Evolutionary conservation across 2,888 invertebrate species (phyloP).

Genomic region (Subacronicta megacephala): DNA sequence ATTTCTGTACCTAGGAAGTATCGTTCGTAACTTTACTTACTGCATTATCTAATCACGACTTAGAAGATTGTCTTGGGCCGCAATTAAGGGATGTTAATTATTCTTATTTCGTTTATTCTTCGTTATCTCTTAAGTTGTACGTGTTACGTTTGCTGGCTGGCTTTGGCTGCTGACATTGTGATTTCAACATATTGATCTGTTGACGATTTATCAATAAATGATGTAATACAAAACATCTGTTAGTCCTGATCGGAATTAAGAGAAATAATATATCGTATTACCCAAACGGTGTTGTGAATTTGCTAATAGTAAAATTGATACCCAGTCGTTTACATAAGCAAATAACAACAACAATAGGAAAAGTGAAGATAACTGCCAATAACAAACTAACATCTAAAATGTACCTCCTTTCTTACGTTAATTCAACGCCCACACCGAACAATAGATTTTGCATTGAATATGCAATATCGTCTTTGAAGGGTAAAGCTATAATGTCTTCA

Average conservation of each 20-base stretch:
- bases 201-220: no score
- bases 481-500: neutral
- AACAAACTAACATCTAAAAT: slow-evolving; percentile 1
- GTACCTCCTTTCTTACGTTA: neutral
- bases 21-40: slow-evolving; percentile 33
- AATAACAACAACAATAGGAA: no score
- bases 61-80: slow-evolving; percentile 1
- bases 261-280: neutral
- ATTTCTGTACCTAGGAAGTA: slow-evolving; percentile 67
- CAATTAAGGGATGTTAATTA: slow-evolving; percentile 18
- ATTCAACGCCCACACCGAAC: no score
- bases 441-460: no score
- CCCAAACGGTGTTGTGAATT: neutral
- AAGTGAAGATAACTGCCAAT: neutral
- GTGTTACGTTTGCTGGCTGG: no score
- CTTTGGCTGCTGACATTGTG: no score
- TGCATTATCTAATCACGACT: slow-evolving; percentile 50
- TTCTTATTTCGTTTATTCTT: slow-evolving; percentile 7
- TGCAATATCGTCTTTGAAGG: no score
- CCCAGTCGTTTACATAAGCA: neutral
- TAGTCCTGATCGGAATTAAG: no score
- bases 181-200: no score
- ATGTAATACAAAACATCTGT: no score
- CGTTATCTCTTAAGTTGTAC: slow-evolving; percentile 2
- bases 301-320: neutral